Percentiles rank a stretch among this genome's conserved stretches.
Evolutionary conservation across 2,113 vertebrate genomes (phyloP).

Genomic region (Varanus komodoensis): DNA sequence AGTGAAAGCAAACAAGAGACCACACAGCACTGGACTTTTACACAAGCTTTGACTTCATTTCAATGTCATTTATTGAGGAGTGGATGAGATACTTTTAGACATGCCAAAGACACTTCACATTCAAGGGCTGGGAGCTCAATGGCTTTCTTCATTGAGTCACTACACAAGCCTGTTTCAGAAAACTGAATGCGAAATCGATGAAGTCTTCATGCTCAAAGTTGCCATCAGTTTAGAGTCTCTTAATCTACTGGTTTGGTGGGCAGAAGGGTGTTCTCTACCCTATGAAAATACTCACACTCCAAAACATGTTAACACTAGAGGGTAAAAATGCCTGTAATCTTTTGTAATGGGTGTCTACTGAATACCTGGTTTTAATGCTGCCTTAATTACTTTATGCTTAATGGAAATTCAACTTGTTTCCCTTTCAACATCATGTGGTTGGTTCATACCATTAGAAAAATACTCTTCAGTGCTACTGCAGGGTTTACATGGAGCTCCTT

Average conservation of each 20-base stretch:
- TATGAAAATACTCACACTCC: conserved; percentile 75
- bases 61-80: conserved; percentile 85
- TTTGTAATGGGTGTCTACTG: conserved; percentile 72
- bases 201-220: conserved; percentile 74
- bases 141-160: conserved; percentile 76
- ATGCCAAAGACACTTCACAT: conserved; percentile 85
- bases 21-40: conserved; percentile 79
- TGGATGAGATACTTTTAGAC: conserved; percentile 82
- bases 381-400: conserved; percentile 73
- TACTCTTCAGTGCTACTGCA: conserved; percentile 81
- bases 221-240: conserved; percentile 70
- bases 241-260: conserved; percentile 72
- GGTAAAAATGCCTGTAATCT: conserved; percentile 72
- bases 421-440: conserved; percentile 70
- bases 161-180: conserved; percentile 67
- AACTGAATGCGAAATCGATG: conserved; percentile 70
- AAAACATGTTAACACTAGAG: conserved; percentile 75
- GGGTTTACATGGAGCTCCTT: conserved; percentile 71
- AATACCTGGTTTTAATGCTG: conserved; percentile 74
- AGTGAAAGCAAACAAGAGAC: conserved; percentile 69
- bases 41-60: conserved; percentile 79
- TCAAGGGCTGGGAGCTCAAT: conserved; percentile 80
- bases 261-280: conserved; percentile 73
- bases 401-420: conserved; percentile 74
- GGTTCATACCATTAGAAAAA: conserved; percentile 80